Evolutionary conservation across 2,113 vertebrate species (phyloP).

Genomic region (Notarius quadriscutis): DNA sequence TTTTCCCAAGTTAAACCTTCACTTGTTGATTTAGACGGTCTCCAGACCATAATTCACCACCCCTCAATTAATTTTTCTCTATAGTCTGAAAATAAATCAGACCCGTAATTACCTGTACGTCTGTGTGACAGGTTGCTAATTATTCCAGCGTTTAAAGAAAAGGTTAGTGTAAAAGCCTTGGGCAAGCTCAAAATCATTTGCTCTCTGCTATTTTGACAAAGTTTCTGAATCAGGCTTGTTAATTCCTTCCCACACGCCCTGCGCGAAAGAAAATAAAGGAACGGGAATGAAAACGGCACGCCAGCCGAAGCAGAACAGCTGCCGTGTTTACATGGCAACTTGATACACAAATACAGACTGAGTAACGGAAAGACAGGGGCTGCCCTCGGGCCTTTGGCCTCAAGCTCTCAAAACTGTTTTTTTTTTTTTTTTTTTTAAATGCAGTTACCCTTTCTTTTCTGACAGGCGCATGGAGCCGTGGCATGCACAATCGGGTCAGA

Average conservation of each 20-base stretch:
- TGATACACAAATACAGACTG: constrained; percentile 74
- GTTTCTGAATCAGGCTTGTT: constrained; percentile 50
- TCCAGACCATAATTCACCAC: not conserved
- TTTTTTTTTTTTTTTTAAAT: constrained; percentile 22
- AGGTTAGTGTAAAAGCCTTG: constrained; percentile 24
- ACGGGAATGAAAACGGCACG: constrained; percentile 60
- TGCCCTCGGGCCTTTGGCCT: constrained; percentile 53
- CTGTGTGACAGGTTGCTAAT: not conserved
- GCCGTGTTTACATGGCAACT: constrained; percentile 80
- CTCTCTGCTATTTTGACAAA: constrained; percentile 53
- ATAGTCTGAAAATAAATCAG: not conserved
- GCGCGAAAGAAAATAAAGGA: constrained; percentile 62
- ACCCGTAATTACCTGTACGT: too few species aligned
- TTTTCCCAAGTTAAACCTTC: not conserved
- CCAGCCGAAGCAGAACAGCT: constrained; percentile 65
- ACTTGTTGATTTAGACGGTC: not conserved
- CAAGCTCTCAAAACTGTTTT: constrained; percentile 67
- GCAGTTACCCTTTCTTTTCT: constrained; percentile 48
- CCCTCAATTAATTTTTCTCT: not conserved
- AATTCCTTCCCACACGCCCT: constrained; percentile 58
- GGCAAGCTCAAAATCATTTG: constrained; percentile 42
- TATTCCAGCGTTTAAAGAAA: constrained; percentile 1
- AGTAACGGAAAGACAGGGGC: constrained; percentile 65
- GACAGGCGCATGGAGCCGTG: constrained; percentile 48
- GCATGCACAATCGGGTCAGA: constrained; percentile 60